Evolutionary conservation across 1,140 invertebrate genomes (phyloP).

Genomic region (Drosophila ercepeae): DNA sequence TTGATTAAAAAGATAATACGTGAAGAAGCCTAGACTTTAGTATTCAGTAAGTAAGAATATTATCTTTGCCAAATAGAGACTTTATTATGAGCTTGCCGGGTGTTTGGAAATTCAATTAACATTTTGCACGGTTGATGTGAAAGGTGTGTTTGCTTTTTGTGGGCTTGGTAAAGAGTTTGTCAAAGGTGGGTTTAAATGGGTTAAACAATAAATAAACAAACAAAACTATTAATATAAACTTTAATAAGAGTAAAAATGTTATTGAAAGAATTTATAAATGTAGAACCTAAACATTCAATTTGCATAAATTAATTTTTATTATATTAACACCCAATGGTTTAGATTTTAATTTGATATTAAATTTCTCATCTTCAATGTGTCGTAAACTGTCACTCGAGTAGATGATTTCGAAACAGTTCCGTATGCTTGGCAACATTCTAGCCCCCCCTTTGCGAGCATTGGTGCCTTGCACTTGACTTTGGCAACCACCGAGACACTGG

Average conservation of each 20-base stretch:
- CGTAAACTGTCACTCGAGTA: neutral
- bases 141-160: neutral
- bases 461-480: constrained; percentile 43
- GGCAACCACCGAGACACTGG: constrained; percentile 20
- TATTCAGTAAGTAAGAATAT: no score
- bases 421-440: neutral
- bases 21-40: no score
- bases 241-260: no score
- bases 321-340: neutral
- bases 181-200: constrained; percentile 10
- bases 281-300: neutral
- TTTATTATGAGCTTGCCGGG: neutral
- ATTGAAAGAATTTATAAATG: no score
- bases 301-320: neutral
- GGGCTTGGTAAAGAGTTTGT: neutral
- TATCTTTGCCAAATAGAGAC: neutral
- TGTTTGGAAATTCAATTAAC: constrained; percentile 11
- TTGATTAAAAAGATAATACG: neutral
- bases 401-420: constrained; percentile 11
- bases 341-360: neutral
- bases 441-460: neutral
- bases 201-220: neutral
- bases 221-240: neutral
- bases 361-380: neutral
- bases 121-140: constrained; percentile 16